phyloP scores from a whole-genome alignment of 2,888 invertebrate species.

The Sepioteuthis lessoniana region DNA sequence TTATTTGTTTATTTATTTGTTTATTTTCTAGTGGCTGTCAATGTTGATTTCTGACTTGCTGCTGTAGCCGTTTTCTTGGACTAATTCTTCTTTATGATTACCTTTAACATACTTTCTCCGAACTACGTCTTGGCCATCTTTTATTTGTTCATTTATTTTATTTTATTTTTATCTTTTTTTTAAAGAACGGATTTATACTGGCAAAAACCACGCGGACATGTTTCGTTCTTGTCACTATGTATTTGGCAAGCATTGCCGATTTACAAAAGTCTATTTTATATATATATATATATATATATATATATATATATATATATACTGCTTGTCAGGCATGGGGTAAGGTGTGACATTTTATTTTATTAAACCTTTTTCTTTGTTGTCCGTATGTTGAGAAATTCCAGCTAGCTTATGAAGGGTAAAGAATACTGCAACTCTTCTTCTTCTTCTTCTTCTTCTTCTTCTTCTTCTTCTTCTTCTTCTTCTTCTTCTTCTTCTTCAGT shows the following conservation, averaged over 20 bases:
- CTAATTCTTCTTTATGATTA: not conserved
- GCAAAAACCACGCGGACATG: constrained; percentile 14
- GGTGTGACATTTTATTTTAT: too few relatives aligned
- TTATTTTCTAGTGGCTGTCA: not conserved
- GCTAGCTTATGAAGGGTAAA: too few relatives aligned
- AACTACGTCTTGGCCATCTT: not conserved
- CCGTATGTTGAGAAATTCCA: too few relatives aligned
- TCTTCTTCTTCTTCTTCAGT: too few relatives aligned
- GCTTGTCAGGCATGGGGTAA: too few relatives aligned
- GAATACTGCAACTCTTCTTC: too few relatives aligned
- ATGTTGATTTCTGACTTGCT: not conserved
- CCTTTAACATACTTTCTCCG: not conserved
- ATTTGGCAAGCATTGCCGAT: not conserved
- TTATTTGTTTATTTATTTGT: not conserved
- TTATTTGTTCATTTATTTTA: not conserved
- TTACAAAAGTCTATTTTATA: not conserved
- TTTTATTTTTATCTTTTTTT: not conserved
- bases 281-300: too few relatives aligned
- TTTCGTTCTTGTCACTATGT: not conserved
- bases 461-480: too few relatives aligned
- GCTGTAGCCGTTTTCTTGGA: not conserved
- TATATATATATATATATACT: too few relatives aligned
- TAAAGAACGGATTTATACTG: not conserved
- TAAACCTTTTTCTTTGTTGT: too few relatives aligned
- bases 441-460: too few relatives aligned